phyloP scores from a whole-genome alignment of 2,888 invertebrate genomes.

The Eurytoma adleriae region DNA sequence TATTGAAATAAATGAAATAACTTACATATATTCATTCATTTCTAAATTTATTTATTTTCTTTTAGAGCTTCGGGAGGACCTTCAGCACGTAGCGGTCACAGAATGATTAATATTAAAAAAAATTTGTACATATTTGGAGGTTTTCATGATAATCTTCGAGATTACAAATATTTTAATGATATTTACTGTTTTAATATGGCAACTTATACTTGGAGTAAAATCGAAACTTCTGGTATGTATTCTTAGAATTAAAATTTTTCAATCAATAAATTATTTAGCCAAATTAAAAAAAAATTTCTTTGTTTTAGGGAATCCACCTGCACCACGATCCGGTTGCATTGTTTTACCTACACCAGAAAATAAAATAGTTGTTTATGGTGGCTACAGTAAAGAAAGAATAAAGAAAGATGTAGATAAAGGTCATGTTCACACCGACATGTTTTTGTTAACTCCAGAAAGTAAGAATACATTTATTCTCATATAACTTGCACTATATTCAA shows the following conservation, averaged over 20 bases:
- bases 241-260: constrained; percentile 14
- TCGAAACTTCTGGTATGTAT: constrained; percentile 77
- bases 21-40: not conserved
- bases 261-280: not conserved
- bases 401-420: constrained; percentile 88
- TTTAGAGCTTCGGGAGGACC: constrained; percentile 84
- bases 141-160: constrained; percentile 91
- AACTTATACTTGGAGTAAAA: constrained; percentile 86
- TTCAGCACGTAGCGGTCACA: constrained; percentile 90
- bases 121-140: constrained; percentile 93
- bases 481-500: not conserved
- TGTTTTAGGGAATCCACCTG: constrained; percentile 81
- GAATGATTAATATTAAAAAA: constrained; percentile 90
- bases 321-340: constrained; percentile 89
- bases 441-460: constrained; percentile 81
- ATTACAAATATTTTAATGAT: constrained; percentile 94
- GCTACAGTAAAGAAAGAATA: constrained; percentile 85
- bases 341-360: constrained; percentile 82
- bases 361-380: constrained; percentile 84
- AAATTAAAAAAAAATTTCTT: constrained; percentile 22
- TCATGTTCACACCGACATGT: constrained; percentile 84
- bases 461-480: constrained; percentile 67
- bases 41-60: constrained; percentile 5
- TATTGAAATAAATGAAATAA: constrained; percentile 5
- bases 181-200: constrained; percentile 88